Evolutionary conservation across 2,797 vertebrate genomes (phyloP).

Genomic region (Rhinoraja longicauda): DNA sequence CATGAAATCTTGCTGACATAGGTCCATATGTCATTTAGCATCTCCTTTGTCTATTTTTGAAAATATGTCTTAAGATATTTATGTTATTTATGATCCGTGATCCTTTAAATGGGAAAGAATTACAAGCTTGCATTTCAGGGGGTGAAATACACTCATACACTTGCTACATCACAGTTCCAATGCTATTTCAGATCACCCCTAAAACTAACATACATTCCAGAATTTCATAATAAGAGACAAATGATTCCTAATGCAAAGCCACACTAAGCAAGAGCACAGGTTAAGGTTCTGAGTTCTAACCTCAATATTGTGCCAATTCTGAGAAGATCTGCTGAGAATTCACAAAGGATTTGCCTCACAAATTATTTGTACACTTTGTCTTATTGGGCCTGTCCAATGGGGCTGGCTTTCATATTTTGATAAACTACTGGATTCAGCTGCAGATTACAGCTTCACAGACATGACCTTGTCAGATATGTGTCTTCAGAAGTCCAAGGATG

Average conservation of each 20-base stretch:
- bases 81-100: background rate
- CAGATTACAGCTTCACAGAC: background rate
- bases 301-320: background rate
- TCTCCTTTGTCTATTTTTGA: background rate
- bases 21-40: background rate
- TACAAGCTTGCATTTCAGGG: no score
- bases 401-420: background rate
- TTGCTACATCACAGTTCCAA: no score
- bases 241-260: background rate
- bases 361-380: background rate
- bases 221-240: background rate
- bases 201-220: background rate
- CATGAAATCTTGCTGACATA: background rate
- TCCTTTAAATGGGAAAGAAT: background rate
- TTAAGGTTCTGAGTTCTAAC: background rate
- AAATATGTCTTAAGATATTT: background rate
- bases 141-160: background rate
- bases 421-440: background rate
- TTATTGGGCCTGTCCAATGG: background rate
- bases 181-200: background rate
- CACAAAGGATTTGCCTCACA: background rate
- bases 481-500: conserved; percentile 3
- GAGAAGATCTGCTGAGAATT: background rate
- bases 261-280: background rate
- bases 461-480: background rate